Evolutionary conservation across 1,140 invertebrate species (phyloP), one percentile per base, ranked within the genome.

Genomic region (Venustaconcha ellipsiformis): DNA sequence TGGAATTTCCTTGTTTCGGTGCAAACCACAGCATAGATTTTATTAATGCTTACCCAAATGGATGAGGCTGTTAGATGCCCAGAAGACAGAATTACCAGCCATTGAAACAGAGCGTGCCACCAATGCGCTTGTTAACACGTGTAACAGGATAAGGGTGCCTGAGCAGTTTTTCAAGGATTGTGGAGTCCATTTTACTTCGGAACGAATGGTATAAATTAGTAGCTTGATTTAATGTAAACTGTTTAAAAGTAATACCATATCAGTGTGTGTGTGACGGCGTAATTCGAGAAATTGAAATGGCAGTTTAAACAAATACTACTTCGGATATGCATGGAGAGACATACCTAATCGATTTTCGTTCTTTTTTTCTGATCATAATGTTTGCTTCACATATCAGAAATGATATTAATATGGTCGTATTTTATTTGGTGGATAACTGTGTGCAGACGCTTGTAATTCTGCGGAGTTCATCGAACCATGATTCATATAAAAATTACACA

Each of bases 141-240:
- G 90, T 81, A 78, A 82, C 17, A 79, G 84, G 30, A 82, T 90
- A 71, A 91, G 89, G 26, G 74, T 91, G 58, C 90, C 89, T 15
- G 57, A 87, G 56, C 83, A 82, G 60, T 59, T 91, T 17, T 83
- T 91, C 30, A 86, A 87, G 0, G 91, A 92, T 70, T 23, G 79
- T 88, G 89, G 76, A 88, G 87, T 56, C 84, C 88, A 90, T 66
- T 92, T 91, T 78, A 84, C 81, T 14, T 89, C 85, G 14, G 62
- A 79, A 3, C 18, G 87, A 3, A 78, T 84, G 62, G 63, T 64
- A 26, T 73, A 85, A 56, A 37, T 86, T 6, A 65, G 60, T 17
- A 79, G 71, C 59, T 60, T 79, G 15, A n/a, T n/a, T n/a, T n/a
- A n/a, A n/a, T n/a, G n/a, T 5, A 72, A 75, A n/a, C 79, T 81